Conservation (phyloP, 2,113 vertebrate genomes). For the Indri indri region DNA sequence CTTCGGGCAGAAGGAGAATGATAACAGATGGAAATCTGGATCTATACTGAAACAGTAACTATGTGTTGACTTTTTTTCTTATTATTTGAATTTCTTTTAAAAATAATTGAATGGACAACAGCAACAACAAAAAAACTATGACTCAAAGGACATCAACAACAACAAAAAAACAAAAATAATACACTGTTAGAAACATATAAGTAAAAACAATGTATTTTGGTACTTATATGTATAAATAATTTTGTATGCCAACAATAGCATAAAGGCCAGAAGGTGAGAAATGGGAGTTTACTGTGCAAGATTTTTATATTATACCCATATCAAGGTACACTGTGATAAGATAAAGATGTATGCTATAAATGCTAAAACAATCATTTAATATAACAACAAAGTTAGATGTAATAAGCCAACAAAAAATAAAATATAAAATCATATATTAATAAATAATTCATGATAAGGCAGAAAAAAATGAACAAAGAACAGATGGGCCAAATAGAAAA, state of each 20-base stretch:
- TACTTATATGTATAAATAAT: not conserved
- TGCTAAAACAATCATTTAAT: not conserved
- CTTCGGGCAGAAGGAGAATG: not conserved
- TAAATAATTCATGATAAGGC: not conserved
- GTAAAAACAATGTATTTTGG: not conserved
- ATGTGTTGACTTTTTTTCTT: not conserved
- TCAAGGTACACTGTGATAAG: not conserved
- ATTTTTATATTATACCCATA: not conserved
- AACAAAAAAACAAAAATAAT: not conserved
- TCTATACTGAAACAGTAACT: not conserved
- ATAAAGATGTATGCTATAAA: not conserved
- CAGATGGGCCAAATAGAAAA: not conserved
- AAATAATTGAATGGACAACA: not conserved
- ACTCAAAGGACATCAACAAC: too few relatives aligned
- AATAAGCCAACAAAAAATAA: not conserved
- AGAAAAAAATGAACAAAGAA: not conserved
- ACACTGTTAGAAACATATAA: not conserved
- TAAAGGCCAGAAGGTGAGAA: not conserved
- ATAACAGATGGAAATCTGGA: not conserved
- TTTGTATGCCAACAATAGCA: not conserved
- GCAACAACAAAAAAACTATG: too few relatives aligned
- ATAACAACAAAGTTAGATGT: not conserved
- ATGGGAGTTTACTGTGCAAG: not conserved
- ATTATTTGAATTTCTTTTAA: not conserved
- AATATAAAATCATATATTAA: not conserved